Percentiles rank a stretch among this genome's conserved stretches.
Evolutionary conservation across 1,140 invertebrate species (phyloP).

Genomic region (Magallana angulata): DNA sequence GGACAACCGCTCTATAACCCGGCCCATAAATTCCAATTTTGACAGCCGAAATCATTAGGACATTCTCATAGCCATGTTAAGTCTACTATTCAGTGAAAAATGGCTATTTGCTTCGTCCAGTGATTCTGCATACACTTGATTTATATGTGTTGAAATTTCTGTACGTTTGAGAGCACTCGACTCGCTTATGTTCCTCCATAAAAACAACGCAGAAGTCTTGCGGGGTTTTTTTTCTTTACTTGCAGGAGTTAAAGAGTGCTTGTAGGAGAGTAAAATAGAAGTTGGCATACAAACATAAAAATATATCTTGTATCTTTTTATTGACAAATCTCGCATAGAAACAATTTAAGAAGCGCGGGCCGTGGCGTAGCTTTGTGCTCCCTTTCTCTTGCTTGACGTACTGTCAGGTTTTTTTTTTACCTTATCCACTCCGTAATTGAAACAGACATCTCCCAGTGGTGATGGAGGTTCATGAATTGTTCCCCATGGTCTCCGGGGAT

Average conservation of each 20-base stretch:
- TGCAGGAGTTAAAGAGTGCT: neutral
- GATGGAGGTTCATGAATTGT: slow-evolving; percentile 35
- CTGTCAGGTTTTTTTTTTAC: slow-evolving; percentile 20
- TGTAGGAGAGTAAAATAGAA: neutral
- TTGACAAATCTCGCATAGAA: slow-evolving; percentile 28
- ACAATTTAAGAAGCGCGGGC: neutral
- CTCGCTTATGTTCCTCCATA: no score
- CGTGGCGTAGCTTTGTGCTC: neutral
- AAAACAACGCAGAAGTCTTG: no score
- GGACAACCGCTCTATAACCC: slow-evolving; percentile 27
- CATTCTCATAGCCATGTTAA: slow-evolving; percentile 19
- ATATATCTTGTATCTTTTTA: slow-evolving; percentile 37
- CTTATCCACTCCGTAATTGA: slow-evolving; percentile 33
- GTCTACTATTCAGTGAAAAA: slow-evolving; percentile 7
- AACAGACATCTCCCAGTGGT: slow-evolving; percentile 22
- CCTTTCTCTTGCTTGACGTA: neutral
- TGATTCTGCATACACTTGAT: slow-evolving; percentile 19
- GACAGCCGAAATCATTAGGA: slow-evolving; percentile 21
- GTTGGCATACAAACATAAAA: slow-evolving; percentile 7
- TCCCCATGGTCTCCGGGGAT: neutral
- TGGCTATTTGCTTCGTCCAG: slow-evolving; percentile 24
- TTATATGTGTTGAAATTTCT: neutral
- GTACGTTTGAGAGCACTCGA: neutral
- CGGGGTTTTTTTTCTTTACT: neutral
- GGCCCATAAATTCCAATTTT: slow-evolving; percentile 29